A percentile compares a stretch with the other conserved stretches of the same genome.
Evolutionary conservation across 2,797 vertebrate genomes (phyloP).

Genomic region (Lophius americanus): DNA sequence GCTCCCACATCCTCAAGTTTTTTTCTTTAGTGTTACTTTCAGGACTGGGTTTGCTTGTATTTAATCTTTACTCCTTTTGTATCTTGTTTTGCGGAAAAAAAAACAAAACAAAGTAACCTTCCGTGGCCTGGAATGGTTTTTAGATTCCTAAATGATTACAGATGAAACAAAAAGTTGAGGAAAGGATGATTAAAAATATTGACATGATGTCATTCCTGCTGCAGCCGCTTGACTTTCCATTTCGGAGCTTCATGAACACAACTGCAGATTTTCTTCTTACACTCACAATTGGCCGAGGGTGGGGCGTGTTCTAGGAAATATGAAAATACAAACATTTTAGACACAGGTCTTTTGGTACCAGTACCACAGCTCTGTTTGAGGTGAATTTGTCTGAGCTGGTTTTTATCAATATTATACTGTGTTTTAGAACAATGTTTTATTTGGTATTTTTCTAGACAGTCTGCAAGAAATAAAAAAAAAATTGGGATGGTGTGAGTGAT

Average conservation of each 20-base stretch:
- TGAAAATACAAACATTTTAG: not conserved
- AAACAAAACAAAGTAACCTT: constrained; percentile 26
- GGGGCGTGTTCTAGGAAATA: constrained; percentile 22
- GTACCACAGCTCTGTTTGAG: constrained; percentile 8
- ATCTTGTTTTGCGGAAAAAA: constrained; percentile 40
- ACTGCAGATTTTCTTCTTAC: constrained; percentile 47
- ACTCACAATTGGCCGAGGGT: constrained; percentile 25
- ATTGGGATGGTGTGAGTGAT: not conserved
- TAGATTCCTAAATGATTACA: constrained; percentile 54
- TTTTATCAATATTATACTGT: constrained; percentile 28
- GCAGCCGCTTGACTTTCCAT: constrained; percentile 41
- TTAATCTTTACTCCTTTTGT: constrained; percentile 43
- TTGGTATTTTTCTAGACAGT: constrained; percentile 35
- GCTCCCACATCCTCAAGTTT: constrained; percentile 39
- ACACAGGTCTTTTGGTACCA: constrained; percentile 30
- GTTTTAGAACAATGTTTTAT: constrained; percentile 25
- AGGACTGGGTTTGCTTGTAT: constrained; percentile 41
- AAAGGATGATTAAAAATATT: constrained; percentile 39
- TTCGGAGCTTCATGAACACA: constrained; percentile 31
- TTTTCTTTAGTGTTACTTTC: constrained; percentile 37
- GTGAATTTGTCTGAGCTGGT: constrained; percentile 36
- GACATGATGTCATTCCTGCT: constrained; percentile 54
- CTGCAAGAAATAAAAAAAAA: not conserved
- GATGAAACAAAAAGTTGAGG: constrained; percentile 77
- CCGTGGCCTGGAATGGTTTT: constrained; percentile 48